phyloP scores from a whole-genome alignment of 92 coral and sea anemone genomes.

The Actinernus sp. region DNA sequence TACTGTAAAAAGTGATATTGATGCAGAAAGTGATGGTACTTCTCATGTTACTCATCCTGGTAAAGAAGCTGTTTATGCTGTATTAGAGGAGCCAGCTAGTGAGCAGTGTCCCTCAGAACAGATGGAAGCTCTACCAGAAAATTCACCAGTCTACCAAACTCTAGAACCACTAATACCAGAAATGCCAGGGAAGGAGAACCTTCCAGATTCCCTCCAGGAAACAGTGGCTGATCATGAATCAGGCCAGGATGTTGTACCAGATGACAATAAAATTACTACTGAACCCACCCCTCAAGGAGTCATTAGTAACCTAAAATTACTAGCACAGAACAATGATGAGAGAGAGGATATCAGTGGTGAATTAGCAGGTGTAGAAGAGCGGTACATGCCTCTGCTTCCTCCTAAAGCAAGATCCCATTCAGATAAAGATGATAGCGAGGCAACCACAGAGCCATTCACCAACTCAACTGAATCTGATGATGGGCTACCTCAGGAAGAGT shows the following conservation, averaged over 20 bases:
- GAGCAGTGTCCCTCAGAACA: neutral
- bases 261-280: too few species aligned
- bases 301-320: too few species aligned
- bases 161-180: slow-evolving; percentile 39
- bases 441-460: neutral
- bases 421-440: neutral
- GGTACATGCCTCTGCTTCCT: slow-evolving; percentile 2
- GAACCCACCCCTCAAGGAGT: too few species aligned
- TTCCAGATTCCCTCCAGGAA: neutral
- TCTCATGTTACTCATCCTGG: too few species aligned
- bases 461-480: neutral
- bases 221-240: neutral
- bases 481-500: neutral
- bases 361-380: too few species aligned
- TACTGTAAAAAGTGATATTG: too few species aligned
- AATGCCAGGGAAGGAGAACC: neutral
- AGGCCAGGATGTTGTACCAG: neutral
- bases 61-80: slow-evolving; percentile 60
- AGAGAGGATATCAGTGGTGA: too few species aligned
- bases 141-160: slow-evolving; percentile 16
- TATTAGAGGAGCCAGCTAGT: slow-evolving; percentile 36
- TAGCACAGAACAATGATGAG: too few species aligned
- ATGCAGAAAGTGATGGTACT: neutral
- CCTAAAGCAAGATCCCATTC: neutral
- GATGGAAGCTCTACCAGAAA: neutral